Base-by-base conservation (phyloP, 2,888 invertebrate species). In the Melinaea menophilus region DNA sequence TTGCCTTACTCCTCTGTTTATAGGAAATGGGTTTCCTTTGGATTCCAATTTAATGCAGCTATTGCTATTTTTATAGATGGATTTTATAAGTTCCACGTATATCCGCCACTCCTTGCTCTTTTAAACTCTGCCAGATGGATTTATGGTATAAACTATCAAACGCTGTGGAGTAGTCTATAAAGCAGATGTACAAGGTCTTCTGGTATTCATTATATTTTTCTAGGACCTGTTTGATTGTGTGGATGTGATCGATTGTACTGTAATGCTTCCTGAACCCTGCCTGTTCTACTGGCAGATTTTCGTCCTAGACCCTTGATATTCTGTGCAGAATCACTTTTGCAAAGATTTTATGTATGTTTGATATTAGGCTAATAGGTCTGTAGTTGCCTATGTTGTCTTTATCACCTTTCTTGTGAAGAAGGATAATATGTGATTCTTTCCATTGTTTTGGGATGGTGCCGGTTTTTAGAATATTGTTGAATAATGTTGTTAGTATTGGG, bases 331-430 rank as follows among this genome's bases (percentile, higher is more conserved):
- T 22, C 1, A 22, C 22, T 22, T 22, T 22, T 22, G 22, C 22
- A 22, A 65, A 68, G 13, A 71, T 35, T 56, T 71, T 69, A 55
- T 69, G 69, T 22, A 67, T 48, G 22, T 66, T 68, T 22, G 71
- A 65, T 31, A 70, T 68, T 0, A 71, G 59, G 45, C 60, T 61
- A 41, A 72, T 71, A 12, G 71, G 69, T 56, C 70, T 61, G 47
- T 72, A 71, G 48, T 71, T 73, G 5, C 61, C 54, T 2, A 69
- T 64, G 34, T 66, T 57, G 7, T 64, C 58, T 63, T 57, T 61
- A 35, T 37, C 31, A 5, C 70, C 71, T 61, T 73, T 71, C 45
- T 71, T 66, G n/a, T 69, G 57, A 35, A 74, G 13, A n/a, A 71
- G 67, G 13, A 70, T 71, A 5, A 73, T 70, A 37, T 69, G 62